Base-by-base conservation (phyloP, 2,113 vertebrate genomes). In the human (Homo sapiens) region DNA sequence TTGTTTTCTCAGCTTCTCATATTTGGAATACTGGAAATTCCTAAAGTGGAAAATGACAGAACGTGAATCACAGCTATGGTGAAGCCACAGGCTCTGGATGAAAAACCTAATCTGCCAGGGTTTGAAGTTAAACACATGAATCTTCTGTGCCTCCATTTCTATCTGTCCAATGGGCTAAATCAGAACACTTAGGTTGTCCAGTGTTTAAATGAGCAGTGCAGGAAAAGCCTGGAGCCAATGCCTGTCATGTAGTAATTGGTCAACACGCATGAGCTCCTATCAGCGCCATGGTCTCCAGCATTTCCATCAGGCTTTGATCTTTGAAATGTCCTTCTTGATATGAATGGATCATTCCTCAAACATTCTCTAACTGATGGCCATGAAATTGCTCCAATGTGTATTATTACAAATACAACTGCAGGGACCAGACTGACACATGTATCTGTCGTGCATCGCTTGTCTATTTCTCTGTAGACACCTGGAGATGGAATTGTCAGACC, bases 31-130 rank as follows among this genome's bases (percentile, higher is more conserved):
- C 8, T 32, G n/a, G 1, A 66, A 79, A 6, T 55, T 27, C n/a
- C 76, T 30, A 70, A 40, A 18, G 9, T 7, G 8, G 27, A 55
- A 17, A 81, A 55, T 0, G 6, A 25, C 1, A 55, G 57, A 81
- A 55, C 18, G n/a, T 5, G 35, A 30, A 16, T 43, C 17, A n/a
- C 6, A 35, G 5, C 9, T 23, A 8, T 12, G 18, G 0, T 0
- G 55, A n/a, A n/a, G 22, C 30, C 0, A 6, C 40, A n/a, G 10
- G 45, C 23, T 88, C 50, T 40, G 25, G n/a, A 0, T 40, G n/a
- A n/a, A 48, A 40, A 73, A 57, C 10, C 16, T 40, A 55, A 38
- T 55, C 23, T 48, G 7, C 3, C 43, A 30, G 0, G 0, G 13
- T 76, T 48, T 3, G 2, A 48, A 55, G 23, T 40, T 2, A 27